Conservation (phyloP, 2,888 invertebrate genomes). For the Eledona agricola region DNA sequence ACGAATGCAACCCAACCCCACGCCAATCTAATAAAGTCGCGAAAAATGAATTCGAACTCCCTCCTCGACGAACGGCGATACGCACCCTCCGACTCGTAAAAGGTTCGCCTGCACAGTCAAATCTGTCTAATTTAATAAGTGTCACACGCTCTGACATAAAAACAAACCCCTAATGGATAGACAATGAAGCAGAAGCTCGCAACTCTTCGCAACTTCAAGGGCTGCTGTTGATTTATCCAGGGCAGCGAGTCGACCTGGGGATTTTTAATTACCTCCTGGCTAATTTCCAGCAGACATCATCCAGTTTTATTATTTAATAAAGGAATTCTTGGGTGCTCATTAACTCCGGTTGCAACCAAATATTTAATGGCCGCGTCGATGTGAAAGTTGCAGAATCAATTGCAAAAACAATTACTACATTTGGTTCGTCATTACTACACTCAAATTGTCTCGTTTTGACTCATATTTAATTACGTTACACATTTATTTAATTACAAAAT, state of each 20-base stretch:
- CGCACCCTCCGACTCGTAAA: too few relatives aligned
- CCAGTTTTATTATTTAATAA: constrained; percentile 54
- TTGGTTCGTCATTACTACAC: too few relatives aligned
- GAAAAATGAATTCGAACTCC: constrained; percentile 20
- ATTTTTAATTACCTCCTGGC: constrained; percentile 54
- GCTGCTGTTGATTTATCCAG: constrained; percentile 51
- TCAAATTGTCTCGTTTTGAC: too few relatives aligned
- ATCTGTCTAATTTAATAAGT: too few relatives aligned
- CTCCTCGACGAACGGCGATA: constrained; percentile 7
- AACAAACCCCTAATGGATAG: constrained; percentile 49
- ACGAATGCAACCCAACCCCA: constrained; percentile 3
- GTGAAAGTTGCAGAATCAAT: constrained; percentile 10
- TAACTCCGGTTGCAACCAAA: constrained; percentile 28
- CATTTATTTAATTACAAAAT: too few relatives aligned
- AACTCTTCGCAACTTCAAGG: constrained; percentile 39
- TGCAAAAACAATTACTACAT: too few relatives aligned
- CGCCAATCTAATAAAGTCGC: constrained; percentile 21
- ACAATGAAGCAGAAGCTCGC: constrained; percentile 38
- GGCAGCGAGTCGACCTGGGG: constrained; percentile 46
- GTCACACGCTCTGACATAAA: constrained; percentile 48
- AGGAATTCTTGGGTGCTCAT: constrained; percentile 42
- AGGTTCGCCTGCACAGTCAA: too few relatives aligned
- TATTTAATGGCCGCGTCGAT: constrained; percentile 14
- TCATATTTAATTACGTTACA: too few relatives aligned
- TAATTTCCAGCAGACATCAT: constrained; percentile 50